Evolutionary conservation across 2,113 vertebrate species (phyloP), one percentile per base, ranked within the genome.

Genomic region (Emydura subglobosa): DNA sequence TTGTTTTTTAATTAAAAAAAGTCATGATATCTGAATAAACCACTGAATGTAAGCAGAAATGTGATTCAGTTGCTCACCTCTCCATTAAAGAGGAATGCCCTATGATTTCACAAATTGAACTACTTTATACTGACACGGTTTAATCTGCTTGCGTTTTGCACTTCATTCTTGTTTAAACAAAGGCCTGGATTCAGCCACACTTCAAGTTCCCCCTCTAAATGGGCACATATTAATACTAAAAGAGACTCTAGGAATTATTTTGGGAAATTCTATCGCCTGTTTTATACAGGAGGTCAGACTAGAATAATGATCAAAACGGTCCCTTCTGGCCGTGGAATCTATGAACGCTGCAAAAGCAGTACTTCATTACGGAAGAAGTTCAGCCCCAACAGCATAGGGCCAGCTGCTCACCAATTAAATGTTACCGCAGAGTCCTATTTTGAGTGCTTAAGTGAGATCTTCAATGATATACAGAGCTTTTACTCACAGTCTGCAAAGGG

Each of bases 121-220:
- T 47, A 29, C 13, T 29, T 78, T 19, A 42, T 47, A 2, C 22
- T 85, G 1, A 49, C 29, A 42, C 4, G 44, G 51, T 22, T n/a
- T 27, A 2, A 92, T 50, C 29, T 65, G 4, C 12, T n/a, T 68
- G 10, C 21, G 19, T 49, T 39, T 39, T 72, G 65, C 21, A 72
- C n/a, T 72, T 72, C 34, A 39, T 72, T 72, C 17, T n/a, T 39
- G 34, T 39, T 21, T 72, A 25, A 81, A 89, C 2, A 0, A n/a
- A 1, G 27, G 2, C 0, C 0, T 31, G 6, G 82, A 78, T 90
- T 83, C 42, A 55, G 84, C 65, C 42, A 76, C 2, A n/a, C 82
- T 82, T 79, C 3, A 3, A 59, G 59, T 76, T 13, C 55, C 44
- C 54, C 55, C 81, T 80, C 44, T 19, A 84, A 78, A 17, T 13